phyloP scores from a whole-genome alignment of 2,888 invertebrate species.

The Philonicus albiceps region DNA sequence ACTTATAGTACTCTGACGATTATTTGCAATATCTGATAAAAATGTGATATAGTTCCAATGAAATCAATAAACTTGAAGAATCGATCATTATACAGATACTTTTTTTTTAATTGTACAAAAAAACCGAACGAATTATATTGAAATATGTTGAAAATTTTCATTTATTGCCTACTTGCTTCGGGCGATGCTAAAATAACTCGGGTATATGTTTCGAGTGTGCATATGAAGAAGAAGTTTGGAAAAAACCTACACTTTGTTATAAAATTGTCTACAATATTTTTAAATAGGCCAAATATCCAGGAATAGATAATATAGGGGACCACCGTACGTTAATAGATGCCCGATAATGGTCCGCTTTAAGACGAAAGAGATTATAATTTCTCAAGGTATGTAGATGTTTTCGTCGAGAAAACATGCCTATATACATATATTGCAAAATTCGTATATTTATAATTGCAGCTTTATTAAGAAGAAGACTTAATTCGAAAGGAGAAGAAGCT shows the following conservation, averaged over 20 bases:
- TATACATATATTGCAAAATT: not conserved
- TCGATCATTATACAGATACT: not conserved
- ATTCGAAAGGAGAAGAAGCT: not conserved
- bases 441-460: not conserved
- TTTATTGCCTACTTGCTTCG: not conserved
- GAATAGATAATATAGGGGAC: not conserved
- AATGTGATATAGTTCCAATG: constrained; percentile 4
- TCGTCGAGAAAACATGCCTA: not conserved
- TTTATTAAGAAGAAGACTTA: not conserved
- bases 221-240: not conserved
- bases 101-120: not conserved
- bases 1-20: constrained; percentile 18
- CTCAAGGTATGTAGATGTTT: not conserved
- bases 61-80: constrained; percentile 5
- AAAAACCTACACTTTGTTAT: not conserved
- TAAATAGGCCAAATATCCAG: constrained; percentile 27
- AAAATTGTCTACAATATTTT: not conserved
- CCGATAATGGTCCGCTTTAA: not conserved
- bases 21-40: constrained; percentile 19
- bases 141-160: not conserved
- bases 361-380: not conserved
- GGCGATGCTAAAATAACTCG: not conserved
- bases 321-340: not conserved
- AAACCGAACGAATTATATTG: not conserved
- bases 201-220: not conserved